Base-by-base conservation (phyloP, 2,888 invertebrate genomes). In the Mycalesis mineus region DNA sequence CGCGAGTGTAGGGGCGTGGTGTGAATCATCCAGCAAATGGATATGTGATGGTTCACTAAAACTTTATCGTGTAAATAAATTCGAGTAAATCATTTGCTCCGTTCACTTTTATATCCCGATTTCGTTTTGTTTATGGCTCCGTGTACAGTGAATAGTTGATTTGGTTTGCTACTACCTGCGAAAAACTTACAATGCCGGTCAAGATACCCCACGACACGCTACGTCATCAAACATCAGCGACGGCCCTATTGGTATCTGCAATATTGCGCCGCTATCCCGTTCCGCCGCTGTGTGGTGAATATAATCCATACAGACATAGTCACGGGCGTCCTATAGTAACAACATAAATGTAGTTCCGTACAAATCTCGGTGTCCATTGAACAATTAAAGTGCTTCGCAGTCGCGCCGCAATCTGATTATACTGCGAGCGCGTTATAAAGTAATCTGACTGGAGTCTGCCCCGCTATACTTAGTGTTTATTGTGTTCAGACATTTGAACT, bases 401-500 rank as follows among this genome's bases (percentile, higher is more conserved):
- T 37, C 68, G 64, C 13, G 22, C 68, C 67, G 62, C 71, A 77
- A 80, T 70, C 77, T 74, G 75, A 80, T 79, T 80, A 80, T 62
- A 49, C 60, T 62, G 56, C 51, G 56, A 69, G 68, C 73, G 70
- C 68, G 75, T 73, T 75, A 71, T 72, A 75, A 73, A 75, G 74
- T 80, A 78, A 80, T 75, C 75, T 70, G 68, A 71, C 68, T 70
- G 67, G 77, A 80, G 76, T 73, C 73, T 70, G 66, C 62, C 55
- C 54, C 57, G 52, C 37, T 53, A 49, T 66, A 64, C 64, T 22
- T 55, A 62, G 53, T 50, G 28, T 39, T 39, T 28, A 17, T 8
- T n/a, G 50, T 40, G 39, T 50, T 50, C 13, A 36, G 36, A 48
- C n/a, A 37, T 22, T 17, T 36, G 11, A n/a, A 2, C n/a, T 13